Evolutionary conservation across 2,797 vertebrate genomes (phyloP).

Genomic region (Lithobates pipiens): DNA sequence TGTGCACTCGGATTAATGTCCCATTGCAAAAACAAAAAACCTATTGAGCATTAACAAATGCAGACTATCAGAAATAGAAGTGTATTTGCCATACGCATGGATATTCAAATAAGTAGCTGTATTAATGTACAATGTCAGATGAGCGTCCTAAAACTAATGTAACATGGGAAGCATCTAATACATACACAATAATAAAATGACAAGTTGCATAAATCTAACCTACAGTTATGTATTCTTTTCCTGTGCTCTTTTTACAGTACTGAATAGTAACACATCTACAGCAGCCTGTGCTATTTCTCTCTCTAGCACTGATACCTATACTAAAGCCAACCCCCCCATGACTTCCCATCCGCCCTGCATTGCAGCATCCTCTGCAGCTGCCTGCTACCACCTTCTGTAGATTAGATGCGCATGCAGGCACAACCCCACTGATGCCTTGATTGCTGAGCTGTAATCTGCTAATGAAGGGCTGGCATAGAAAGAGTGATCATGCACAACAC

Average conservation of each 20-base stretch:
- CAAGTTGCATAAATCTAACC: background rate
- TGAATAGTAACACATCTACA: background rate
- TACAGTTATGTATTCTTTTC: background rate
- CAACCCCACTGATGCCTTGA: constrained; percentile 49
- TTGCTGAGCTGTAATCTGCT: constrained; percentile 57
- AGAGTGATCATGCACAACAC: constrained; percentile 55
- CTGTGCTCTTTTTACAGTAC: background rate
- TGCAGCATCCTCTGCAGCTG: constrained; percentile 54
- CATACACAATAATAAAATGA: too few relatives aligned
- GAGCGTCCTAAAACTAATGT: too few relatives aligned
- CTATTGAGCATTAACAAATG: too few relatives aligned
- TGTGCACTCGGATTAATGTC: too few relatives aligned
- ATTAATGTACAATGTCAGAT: too few relatives aligned
- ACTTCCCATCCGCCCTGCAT: constrained; percentile 42
- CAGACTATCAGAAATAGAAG: too few relatives aligned
- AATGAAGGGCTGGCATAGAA: constrained; percentile 53
- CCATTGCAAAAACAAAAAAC: too few relatives aligned
- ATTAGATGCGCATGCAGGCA: constrained; percentile 32
- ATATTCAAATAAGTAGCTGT: too few relatives aligned
- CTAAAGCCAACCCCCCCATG: background rate
- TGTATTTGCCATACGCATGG: too few relatives aligned
- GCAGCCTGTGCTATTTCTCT: background rate
- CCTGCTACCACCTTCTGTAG: constrained; percentile 8
- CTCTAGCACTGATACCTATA: background rate
- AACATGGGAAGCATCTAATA: too few relatives aligned